These are phyloP conservation scores for Adelges cooleyi DNA, from an alignment of 1,140 invertebrate genomes.

Conservation along the genomic window DNA sequence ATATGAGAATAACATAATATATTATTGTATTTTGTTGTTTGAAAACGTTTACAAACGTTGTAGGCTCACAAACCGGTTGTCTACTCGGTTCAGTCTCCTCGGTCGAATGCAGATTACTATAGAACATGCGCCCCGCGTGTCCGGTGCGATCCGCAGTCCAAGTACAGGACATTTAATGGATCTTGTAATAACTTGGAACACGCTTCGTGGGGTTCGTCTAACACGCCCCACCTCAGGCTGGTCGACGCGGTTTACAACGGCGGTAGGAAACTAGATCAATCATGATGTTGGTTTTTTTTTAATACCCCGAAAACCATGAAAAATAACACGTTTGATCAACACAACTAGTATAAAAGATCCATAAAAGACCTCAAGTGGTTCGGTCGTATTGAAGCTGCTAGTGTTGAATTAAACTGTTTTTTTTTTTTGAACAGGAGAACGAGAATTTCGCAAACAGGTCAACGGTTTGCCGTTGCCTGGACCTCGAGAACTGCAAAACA, in stretches of 20 bases:
- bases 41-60: too few species aligned
- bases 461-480: not conserved
- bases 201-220: constrained; percentile 56
- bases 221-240: constrained; percentile 44
- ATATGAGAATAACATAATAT: too few species aligned
- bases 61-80: too few species aligned
- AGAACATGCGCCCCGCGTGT: not conserved
- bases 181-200: constrained; percentile 66
- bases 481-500: not conserved
- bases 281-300: too few species aligned
- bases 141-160: constrained; percentile 10
- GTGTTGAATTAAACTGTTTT: too few species aligned
- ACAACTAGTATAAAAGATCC: too few species aligned
- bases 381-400: too few species aligned
- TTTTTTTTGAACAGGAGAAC: not conserved
- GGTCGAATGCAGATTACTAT: not conserved
- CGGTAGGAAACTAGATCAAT: not conserved
- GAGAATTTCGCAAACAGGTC: not conserved
- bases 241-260: not conserved
- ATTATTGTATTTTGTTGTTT: too few species aligned
- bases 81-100: too few species aligned
- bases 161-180: constrained; percentile 61
- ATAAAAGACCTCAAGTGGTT: too few species aligned
- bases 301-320: too few species aligned
- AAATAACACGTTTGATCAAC: too few species aligned